Evolutionary conservation across 2,888 invertebrate genomes (phyloP).

Genomic region (Eupithecia abbreviata): DNA sequence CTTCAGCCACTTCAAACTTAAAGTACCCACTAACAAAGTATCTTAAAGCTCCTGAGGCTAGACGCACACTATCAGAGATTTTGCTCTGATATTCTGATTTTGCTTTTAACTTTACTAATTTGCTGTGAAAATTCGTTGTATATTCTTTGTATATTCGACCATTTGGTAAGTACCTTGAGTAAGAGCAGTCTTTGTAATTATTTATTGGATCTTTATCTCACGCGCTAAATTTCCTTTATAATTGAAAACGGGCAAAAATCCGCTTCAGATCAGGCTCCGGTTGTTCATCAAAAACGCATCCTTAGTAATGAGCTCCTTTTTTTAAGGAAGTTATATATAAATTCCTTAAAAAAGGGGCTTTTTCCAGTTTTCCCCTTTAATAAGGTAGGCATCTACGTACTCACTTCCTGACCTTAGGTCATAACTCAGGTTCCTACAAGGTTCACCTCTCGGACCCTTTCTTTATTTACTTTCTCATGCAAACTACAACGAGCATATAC

Average conservation of each 20-base stretch:
- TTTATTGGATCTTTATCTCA: background rate
- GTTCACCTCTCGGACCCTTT: background rate
- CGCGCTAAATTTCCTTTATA: background rate
- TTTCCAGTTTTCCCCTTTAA: background rate
- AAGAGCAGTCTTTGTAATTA: background rate
- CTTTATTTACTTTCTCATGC: background rate
- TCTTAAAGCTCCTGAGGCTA: slow-evolving; percentile 7
- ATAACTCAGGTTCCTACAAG: background rate
- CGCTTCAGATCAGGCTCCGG: background rate
- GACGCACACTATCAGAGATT: slow-evolving; percentile 22
- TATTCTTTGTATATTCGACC: background rate
- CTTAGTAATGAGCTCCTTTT: no score
- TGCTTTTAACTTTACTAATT: background rate
- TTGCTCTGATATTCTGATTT: background rate
- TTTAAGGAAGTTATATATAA: no score
- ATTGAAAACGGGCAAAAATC: background rate
- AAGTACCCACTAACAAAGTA: slow-evolving; percentile 25
- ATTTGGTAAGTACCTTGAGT: background rate
- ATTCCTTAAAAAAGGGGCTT: background rate
- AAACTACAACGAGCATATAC: background rate
- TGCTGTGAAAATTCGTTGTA: background rate
- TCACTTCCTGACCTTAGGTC: background rate
- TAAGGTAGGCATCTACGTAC: background rate
- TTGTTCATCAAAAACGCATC: background rate
- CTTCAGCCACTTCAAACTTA: slow-evolving; percentile 28